Percentiles rank a stretch among this genome's conserved stretches.
Evolutionary conservation across 2,797 vertebrate genomes (phyloP).

Genomic region (Tiaroga cobitis): DNA sequence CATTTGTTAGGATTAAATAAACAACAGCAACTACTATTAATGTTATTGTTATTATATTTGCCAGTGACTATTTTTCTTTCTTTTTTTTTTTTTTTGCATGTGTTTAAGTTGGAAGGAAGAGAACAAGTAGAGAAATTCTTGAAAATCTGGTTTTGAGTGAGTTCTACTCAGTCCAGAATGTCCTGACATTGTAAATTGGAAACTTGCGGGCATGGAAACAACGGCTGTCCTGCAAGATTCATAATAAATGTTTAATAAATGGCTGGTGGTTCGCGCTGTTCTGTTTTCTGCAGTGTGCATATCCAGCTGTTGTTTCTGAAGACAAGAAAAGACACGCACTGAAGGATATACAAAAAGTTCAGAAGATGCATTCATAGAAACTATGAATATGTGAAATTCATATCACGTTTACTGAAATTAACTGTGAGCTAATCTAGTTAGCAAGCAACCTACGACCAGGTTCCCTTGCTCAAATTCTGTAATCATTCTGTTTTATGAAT

Average conservation of each 20-base stretch:
- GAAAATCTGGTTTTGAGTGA: neutral
- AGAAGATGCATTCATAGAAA: neutral
- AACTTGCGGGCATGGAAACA: conserved; percentile 30
- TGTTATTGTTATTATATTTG: neutral
- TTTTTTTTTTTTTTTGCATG: neutral
- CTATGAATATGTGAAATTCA: neutral
- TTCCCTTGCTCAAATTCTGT: no score
- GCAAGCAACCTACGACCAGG: neutral
- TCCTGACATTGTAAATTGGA: neutral
- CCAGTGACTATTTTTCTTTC: neutral
- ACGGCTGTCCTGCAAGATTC: conserved; percentile 49
- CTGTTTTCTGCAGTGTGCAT: neutral
- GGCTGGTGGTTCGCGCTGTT: neutral
- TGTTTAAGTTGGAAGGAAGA: neutral
- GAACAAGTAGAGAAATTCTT: neutral
- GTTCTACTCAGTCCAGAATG: neutral
- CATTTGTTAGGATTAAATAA: neutral
- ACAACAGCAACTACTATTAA: neutral
- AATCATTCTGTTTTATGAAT: neutral
- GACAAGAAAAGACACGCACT: neutral
- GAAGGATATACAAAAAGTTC: neutral
- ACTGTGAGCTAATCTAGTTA: neutral
- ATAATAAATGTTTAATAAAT: conserved; percentile 28
- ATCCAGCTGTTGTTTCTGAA: neutral
- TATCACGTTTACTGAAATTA: neutral